A percentile compares a stretch with the other conserved stretches of the same genome.
Evolutionary conservation across 1,140 invertebrate genomes (phyloP).

Genomic region (Drosophila sechellia): DNA sequence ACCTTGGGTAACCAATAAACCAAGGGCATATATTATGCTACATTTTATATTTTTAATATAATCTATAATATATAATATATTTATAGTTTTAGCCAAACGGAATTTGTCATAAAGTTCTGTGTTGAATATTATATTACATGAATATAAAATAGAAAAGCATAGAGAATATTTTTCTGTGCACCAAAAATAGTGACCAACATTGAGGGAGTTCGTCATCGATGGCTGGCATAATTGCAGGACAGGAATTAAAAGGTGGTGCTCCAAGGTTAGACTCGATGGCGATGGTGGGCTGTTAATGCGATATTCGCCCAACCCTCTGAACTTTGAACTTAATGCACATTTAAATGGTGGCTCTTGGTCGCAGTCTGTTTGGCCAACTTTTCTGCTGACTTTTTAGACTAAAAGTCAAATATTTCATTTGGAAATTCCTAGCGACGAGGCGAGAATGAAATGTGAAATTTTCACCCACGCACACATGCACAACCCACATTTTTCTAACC

Average conservation of each 20-base stretch:
- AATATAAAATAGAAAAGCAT: background rate
- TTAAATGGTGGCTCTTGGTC: constrained; percentile 47
- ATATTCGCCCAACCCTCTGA: background rate
- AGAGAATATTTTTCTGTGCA: too few relatives aligned
- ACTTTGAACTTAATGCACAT: constrained; percentile 58
- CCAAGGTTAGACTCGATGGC: constrained; percentile 16
- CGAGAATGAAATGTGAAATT: constrained; percentile 80
- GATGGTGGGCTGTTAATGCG: constrained; percentile 29
- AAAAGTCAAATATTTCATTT: constrained; percentile 82
- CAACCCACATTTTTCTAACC: constrained; percentile 61
- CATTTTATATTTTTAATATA: too few relatives aligned
- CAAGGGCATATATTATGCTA: too few relatives aligned
- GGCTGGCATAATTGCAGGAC: constrained; percentile 33
- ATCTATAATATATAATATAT: too few relatives aligned
- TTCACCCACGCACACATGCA: constrained; percentile 2
- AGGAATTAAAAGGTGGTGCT: constrained; percentile 32
- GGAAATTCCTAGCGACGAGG: constrained; percentile 76
- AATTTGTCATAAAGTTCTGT: too few relatives aligned
- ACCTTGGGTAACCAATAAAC: too few relatives aligned
- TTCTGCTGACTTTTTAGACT: constrained; percentile 77
- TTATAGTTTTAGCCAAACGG: too few relatives aligned
- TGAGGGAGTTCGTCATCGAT: constrained; percentile 18
- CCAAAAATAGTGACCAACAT: background rate
- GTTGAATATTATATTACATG: too few relatives aligned
- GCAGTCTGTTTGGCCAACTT: constrained; percentile 77